Percentiles rank a stretch among this genome's conserved stretches.
These are phyloP conservation scores for Thalassarche chlororhynchos DNA, from an alignment of 2,113 vertebrate genomes.

Conservation along the genomic window DNA sequence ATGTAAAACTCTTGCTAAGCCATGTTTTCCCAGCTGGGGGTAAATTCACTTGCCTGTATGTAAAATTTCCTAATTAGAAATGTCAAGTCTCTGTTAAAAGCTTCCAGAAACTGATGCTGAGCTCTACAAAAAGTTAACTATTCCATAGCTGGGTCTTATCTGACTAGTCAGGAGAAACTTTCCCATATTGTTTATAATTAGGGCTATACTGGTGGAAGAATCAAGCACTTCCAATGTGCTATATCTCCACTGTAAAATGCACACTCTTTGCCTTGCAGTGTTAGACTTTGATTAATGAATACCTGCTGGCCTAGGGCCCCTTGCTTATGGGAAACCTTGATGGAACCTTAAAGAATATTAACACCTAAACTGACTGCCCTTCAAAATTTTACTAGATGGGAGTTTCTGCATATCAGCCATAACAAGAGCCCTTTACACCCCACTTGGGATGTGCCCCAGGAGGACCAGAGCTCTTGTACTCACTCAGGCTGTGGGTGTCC, in stretches of 20 bases:
- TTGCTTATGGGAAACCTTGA: not conserved
- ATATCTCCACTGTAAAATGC: not conserved
- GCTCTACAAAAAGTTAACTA: conserved; percentile 63
- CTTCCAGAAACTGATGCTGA: conserved; percentile 63
- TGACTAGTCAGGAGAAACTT: not conserved
- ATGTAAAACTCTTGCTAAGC: conserved; percentile 93
- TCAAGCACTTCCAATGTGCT: not conserved
- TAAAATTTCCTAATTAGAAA: conserved; percentile 85
- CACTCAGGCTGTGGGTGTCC: not conserved
- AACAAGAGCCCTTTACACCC: not conserved
- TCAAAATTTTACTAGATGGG: not conserved
- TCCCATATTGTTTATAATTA: not conserved
- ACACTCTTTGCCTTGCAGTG: not conserved
- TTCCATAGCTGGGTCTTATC: conserved; percentile 7
- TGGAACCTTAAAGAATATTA: not conserved
- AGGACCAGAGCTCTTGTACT: not conserved
- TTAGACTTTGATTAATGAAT: not conserved
- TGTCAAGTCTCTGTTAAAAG: conserved; percentile 79
- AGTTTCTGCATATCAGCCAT: not conserved
- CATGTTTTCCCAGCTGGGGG: conserved; percentile 90
- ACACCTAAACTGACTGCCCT: not conserved
- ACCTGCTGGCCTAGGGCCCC: not conserved
- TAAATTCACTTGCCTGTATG: conserved; percentile 88
- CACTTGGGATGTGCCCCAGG: not conserved
- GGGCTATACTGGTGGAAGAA: not conserved